These are phyloP conservation scores for Ips typographus DNA, from an alignment of 1,140 invertebrate species.

Conservation along the genomic window DNA sequence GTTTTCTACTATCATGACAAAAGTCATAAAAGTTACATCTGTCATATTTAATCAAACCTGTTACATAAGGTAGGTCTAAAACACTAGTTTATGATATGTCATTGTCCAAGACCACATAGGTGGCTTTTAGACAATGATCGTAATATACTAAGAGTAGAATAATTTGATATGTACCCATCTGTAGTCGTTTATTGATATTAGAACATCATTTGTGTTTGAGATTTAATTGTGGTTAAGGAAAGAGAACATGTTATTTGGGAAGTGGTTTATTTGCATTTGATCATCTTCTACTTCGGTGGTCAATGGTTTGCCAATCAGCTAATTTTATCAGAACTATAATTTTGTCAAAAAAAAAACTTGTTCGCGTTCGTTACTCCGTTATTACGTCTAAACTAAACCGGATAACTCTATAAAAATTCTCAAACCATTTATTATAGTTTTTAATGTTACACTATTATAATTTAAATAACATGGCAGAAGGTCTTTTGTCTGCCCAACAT, in stretches of 20 bases:
- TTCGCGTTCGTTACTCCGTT: neutral
- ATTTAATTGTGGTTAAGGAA: slow-evolving; percentile 2
- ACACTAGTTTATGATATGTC: slow-evolving; percentile 28
- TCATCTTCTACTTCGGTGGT: slow-evolving; percentile 20
- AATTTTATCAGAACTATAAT: slow-evolving; percentile 24
- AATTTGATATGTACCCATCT: no score
- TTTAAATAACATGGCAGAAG: slow-evolving; percentile 8
- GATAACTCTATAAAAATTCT: slow-evolving; percentile 21
- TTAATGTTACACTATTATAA: slow-evolving; percentile 24
- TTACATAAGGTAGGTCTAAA: neutral
- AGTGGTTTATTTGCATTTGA: slow-evolving; percentile 23
- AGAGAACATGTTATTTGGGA: slow-evolving; percentile 15
- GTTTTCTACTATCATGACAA: neutral
- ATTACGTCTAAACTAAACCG: slow-evolving; percentile 22
- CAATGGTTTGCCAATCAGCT: slow-evolving; percentile 19
- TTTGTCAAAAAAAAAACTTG: slow-evolving; percentile 6
- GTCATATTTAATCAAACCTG: slow-evolving; percentile 2
- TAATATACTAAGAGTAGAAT: no score
- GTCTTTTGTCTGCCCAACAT: neutral
- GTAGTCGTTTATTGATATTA: no score
- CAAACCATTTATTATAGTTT: slow-evolving; percentile 20
- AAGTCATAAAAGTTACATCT: slow-evolving; percentile 2
- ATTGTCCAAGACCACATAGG: slow-evolving; percentile 29
- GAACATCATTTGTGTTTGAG: neutral
- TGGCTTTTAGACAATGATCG: slow-evolving; percentile 1